Conservation (phyloP, 2,797 vertebrate genomes). For the Enteromius argenteus region DNA sequence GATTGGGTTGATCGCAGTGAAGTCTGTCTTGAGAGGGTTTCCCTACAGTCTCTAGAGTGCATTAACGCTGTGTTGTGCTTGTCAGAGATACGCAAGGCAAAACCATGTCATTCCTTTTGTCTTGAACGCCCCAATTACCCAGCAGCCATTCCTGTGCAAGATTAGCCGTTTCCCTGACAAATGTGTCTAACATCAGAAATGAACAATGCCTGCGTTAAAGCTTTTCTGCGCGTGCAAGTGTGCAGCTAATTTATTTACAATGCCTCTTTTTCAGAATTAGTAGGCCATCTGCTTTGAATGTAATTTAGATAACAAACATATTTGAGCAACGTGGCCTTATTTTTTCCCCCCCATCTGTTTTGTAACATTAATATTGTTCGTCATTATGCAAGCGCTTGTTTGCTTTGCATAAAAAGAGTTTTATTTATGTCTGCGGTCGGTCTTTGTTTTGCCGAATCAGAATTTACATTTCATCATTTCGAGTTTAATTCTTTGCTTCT, state of each 20-base stretch:
- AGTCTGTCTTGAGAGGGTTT: constrained; percentile 27
- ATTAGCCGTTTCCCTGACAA: constrained; percentile 59
- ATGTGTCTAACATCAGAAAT: constrained; percentile 40
- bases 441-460: constrained; percentile 7
- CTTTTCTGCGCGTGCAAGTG: constrained; percentile 21
- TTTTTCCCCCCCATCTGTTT: constrained; percentile 38
- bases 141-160: constrained; percentile 50
- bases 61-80: constrained; percentile 30
- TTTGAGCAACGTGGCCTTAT: constrained; percentile 23
- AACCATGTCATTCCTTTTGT: constrained; percentile 43
- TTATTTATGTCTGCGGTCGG: constrained; percentile 30
- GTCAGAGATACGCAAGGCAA: constrained; percentile 36
- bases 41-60: constrained; percentile 44
- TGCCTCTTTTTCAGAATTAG: constrained; percentile 51
- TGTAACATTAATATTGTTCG: constrained; percentile 41
- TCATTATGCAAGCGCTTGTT: constrained; percentile 27
- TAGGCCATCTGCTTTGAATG: constrained; percentile 58
- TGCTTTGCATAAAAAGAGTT: not conserved
- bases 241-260: constrained; percentile 55
- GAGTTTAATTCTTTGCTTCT: constrained; percentile 5
- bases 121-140: constrained; percentile 54
- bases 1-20: not conserved
- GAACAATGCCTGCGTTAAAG: constrained; percentile 34
- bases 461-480: not conserved
- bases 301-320: constrained; percentile 44